Base-by-base conservation (phyloP, 2,888 invertebrate genomes). In the Rotaria socialis region DNA sequence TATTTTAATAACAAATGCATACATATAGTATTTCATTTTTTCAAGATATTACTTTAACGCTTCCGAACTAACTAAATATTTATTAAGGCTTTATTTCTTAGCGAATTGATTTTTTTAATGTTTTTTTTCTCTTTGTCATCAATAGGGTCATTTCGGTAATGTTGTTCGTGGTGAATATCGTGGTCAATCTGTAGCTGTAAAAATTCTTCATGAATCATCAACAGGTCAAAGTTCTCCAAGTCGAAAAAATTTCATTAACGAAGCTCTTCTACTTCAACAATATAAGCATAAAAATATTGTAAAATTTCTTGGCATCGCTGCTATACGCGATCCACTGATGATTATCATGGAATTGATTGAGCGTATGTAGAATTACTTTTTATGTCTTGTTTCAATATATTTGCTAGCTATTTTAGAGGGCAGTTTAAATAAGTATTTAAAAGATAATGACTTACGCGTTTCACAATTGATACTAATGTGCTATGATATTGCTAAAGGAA, bases 301-400 rank as follows among this genome's bases (percentile, higher is more conserved):
- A 58, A 94, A 95, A 90, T 93, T 98, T 67, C 96, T 97, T 89
- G 98, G 98, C 50, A 97, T 98, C 89, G 97, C 97, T 89, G 97
- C 97, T 88, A 97, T 97, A 91, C 96, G 96, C 90, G 96, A 97
- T 89, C 98, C 98, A 0, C 96, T 98, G 87, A 97, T 97, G 96
- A 97, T 98, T 89, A 96, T 98, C 56, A 97, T 98, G 97, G 98
- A 98, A 92, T 93, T 96, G 88, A 97, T 97, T 84, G 94, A 95
- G 89, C 95, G 95, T 94, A 67, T 35, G 16, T 67, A 10, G 14
- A 35, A 35, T 35, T 8, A 14, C 2, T 50, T 14, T 50, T 14
- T 1, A 14, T 14, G 50, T 50, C 4, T 67, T 16, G 27, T 35
- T 16, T 67, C 35, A 14, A 2, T 67, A 3, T n/a, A 52, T 52